Conservation (phyloP, 30 jellyfish, hydroid and myxozoan species). For the Turritopsis dohrnii region DNA sequence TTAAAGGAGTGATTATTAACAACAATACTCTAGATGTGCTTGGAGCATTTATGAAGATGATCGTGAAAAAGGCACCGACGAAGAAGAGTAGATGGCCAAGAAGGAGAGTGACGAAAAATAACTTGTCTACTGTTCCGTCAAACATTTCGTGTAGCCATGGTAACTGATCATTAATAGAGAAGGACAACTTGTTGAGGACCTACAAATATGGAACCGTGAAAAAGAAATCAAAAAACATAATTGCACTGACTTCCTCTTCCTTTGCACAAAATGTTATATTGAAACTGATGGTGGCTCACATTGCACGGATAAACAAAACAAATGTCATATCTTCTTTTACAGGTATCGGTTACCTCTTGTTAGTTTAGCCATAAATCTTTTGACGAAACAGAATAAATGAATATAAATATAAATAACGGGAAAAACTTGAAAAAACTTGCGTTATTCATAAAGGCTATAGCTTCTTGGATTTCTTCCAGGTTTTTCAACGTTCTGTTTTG, state of each 20-base stretch:
- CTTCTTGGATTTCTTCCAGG: conserved; percentile 76
- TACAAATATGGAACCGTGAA: conserved; percentile 15
- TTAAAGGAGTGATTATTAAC: conserved; percentile 57
- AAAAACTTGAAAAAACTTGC: too few relatives aligned
- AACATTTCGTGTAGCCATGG: conserved; percentile 79
- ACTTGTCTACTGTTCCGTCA: conserved; percentile 85
- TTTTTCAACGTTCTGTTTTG: conserved; percentile 72
- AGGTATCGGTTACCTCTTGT: too few relatives aligned
- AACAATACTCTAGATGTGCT: conserved; percentile 41
- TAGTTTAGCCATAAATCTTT: too few relatives aligned
- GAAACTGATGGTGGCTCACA: too few relatives aligned
- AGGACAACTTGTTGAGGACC: conserved; percentile 66
- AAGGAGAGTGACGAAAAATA: conserved; percentile 50
- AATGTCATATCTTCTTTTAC: too few relatives aligned
- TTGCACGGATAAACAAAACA: too few relatives aligned
- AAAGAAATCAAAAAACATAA: neutral
- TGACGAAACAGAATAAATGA: too few relatives aligned
- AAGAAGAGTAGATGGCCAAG: conserved; percentile 62
- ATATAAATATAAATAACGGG: too few relatives aligned
- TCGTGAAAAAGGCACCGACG: conserved; percentile 29
- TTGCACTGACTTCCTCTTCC: too few relatives aligned
- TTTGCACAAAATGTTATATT: too few relatives aligned
- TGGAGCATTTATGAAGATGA: conserved; percentile 61
- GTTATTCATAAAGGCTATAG: conserved; percentile 68
- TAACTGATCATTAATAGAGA: conserved; percentile 57